Conservation (phyloP, 2,797 vertebrate genomes). For the Odontamblyopus lacepedii region DNA sequence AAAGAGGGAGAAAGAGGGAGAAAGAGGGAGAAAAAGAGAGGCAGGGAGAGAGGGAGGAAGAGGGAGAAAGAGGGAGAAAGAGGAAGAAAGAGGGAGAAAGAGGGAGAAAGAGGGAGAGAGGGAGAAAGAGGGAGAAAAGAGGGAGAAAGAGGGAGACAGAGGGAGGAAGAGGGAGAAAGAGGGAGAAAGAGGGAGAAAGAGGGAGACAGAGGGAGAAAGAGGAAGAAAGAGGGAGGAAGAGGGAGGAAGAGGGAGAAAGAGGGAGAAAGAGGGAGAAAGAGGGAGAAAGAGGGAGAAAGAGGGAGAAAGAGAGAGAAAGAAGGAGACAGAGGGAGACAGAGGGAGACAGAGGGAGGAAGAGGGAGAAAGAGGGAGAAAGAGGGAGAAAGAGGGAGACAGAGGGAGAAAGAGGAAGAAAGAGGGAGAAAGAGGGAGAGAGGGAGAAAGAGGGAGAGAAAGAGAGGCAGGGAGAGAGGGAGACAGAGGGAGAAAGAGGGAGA, state of each 20-base stretch:
- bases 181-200: conserved; percentile 31
- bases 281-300: background rate
- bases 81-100: background rate
- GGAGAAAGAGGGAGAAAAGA: conserved; percentile 23
- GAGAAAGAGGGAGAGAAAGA: background rate
- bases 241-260: conserved; percentile 34
- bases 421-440: conserved; percentile 30
- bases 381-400: background rate
- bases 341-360: conserved; percentile 32
- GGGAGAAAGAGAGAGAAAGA: background rate
- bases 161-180: conserved; percentile 34
- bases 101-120: conserved; percentile 26
- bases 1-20: conserved; percentile 34
- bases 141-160: conserved; percentile 11
- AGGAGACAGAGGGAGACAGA: conserved; percentile 39
- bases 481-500: conserved; percentile 14
- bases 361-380: background rate
- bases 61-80: conserved; percentile 27
- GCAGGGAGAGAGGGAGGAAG: conserved; percentile 32
- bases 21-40: too few species aligned
- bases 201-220: too few species aligned
- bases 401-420: conserved; percentile 37
- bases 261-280: too few species aligned
- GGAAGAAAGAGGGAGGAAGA: conserved; percentile 10
- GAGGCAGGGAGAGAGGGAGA: conserved; percentile 26